These are phyloP conservation scores for Mustelus asterias DNA, from an alignment of 2,113 vertebrate species.

Conservation along the genomic window DNA sequence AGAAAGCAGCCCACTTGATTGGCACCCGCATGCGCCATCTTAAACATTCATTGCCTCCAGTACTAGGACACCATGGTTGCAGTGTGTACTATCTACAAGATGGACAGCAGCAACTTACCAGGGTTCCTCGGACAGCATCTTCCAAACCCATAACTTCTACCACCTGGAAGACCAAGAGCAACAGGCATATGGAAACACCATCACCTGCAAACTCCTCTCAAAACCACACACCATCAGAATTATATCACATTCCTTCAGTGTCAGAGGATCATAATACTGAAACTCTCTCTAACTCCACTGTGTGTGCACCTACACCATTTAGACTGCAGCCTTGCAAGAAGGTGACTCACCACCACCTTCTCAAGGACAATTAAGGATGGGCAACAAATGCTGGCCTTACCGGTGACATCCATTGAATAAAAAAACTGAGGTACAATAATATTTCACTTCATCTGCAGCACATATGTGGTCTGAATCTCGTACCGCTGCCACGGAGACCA, in stretches of 20 bases:
- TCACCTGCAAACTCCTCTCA: not conserved
- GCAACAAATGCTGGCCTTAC: not conserved
- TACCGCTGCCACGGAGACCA: constrained; percentile 14
- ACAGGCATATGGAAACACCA: not conserved
- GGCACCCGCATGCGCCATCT: not conserved
- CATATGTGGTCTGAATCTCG: not conserved
- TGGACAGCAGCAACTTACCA: not conserved
- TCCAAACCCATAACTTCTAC: not conserved
- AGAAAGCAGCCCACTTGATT: not conserved
- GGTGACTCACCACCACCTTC: not conserved
- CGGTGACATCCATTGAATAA: not conserved
- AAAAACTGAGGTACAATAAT: not conserved
- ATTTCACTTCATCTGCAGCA: not conserved
- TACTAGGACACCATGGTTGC: not conserved
- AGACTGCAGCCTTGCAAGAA: not conserved
- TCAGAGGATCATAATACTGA: not conserved
- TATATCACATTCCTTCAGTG: not conserved
- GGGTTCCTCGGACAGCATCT: not conserved
- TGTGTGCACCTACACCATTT: not conserved
- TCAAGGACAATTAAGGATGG: not conserved
- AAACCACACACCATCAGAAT: not conserved
- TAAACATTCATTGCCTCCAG: not conserved
- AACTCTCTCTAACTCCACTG: not conserved
- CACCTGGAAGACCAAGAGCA: not conserved
- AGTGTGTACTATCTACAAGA: not conserved